Base-by-base conservation (phyloP, 2,888 invertebrate genomes). In the Caradrina clavipalpis region DNA sequence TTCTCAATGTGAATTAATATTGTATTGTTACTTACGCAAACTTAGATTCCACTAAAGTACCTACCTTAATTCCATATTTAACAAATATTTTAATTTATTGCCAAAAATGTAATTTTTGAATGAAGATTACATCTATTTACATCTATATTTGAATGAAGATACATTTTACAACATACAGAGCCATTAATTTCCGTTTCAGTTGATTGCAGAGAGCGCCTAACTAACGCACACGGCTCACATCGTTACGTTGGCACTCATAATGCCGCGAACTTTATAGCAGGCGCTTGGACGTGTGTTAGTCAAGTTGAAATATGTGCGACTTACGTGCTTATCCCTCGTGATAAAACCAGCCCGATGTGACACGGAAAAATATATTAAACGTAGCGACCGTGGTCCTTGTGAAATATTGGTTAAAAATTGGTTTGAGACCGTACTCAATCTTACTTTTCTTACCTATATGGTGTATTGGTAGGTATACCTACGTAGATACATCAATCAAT, bases 261-360 rank as follows among this genome's bases (percentile, higher is more conserved):
- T 80, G 73, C 80, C 58, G 42, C 66, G 19, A 55, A 64, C 53
- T 72, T 76, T 82, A 69, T 45, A 49, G 55, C 75, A 85, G 84
- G 84, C 86, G 76, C 76, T 83, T 55, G 51, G 54, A 60, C 58
- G 58, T 55, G 54, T 73, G 57, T 61, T 61, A 53, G 45, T 63
- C 65, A 54, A 67, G 66, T 66, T 76, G 77, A 80, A 76, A 80
- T 76, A 80, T 78, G 62, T 57, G 59, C 26, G 56, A 70, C 63
- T 80, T 78, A 76, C 62, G 76, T 66, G 59, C 65, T 66, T 80
- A 80, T 60, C 71, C 71, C 53, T 47, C 26, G 56, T 76, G 22
- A 65, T 76, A 71, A 65, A 57, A 66, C 61, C 58, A 66, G 56
- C 50, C 56, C 56, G 22, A 49, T 45, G 54, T 35, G 50, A 57